Evolutionary conservation across 2,888 invertebrate species (phyloP), one percentile per base, ranked within the genome.

Genomic region (Aromia moschata): DNA sequence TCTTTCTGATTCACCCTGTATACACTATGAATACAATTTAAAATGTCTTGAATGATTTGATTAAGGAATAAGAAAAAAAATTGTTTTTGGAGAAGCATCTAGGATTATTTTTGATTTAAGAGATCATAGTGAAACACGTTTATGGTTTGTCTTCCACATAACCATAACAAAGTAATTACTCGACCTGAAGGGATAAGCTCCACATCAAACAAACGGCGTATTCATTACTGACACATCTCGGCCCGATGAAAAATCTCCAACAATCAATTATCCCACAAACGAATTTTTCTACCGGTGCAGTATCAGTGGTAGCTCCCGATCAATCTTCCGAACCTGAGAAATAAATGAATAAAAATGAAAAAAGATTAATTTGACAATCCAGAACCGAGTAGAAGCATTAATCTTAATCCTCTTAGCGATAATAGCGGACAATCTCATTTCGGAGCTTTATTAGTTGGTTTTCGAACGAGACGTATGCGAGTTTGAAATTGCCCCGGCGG

Each of bases 291-390:
- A 33, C n/a, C n/a, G 33, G 10, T 11, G 33, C 43, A 30, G 38
- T 30, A 49, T 17, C 36, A 17, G 7, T 36, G 17, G 47, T 20
- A 36, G 47, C 47, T 12, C 9, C 25, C 38, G 12, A 49, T 45
- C 45, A 44, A 54, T 37, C 45, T 45, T 37, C 16, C 20, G n/a
- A 37, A 20, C 7, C 36, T 12, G 7, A 36, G 30, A 15, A 37
- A 52, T 12, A 31, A 36, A 16, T 9, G 11, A 30, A 44, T 37
- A 37, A 46, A 49, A 43, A 41, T 3, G n/a, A 11, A 58, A 65
- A 56, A 63, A 65, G 65, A 65, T 65, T 65, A 65, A 65, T 65
- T 59, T 40, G 58, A 54, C 62, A 58, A 57, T 54, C 53, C 44
- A 60, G 59, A 62, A 60, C 61, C 58, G 52, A 56, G 58, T 54